Evolutionary conservation across 2,113 vertebrate species (phyloP).

Genomic region (Aspiorhynchus laticeps): DNA sequence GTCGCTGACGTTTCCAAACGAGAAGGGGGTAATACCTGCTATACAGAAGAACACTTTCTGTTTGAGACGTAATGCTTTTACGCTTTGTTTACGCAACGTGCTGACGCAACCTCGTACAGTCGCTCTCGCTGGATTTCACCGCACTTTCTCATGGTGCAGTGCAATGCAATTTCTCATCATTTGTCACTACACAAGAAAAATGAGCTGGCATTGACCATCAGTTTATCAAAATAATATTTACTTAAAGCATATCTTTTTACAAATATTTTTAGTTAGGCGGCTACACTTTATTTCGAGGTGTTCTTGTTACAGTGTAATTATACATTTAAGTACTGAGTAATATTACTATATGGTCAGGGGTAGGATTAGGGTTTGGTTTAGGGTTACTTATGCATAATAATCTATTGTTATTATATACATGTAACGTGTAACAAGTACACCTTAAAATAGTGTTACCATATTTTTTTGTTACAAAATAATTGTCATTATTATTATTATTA

Average conservation of each 20-base stretch:
- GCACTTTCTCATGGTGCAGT: neutral
- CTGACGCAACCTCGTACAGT: neutral
- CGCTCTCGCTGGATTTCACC: neutral
- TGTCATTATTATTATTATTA: too few relatives aligned
- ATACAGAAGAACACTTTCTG: neutral
- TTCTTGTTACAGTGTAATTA: too few relatives aligned
- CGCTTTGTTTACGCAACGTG: neutral
- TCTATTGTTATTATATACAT: too few relatives aligned
- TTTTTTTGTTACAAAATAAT: too few relatives aligned
- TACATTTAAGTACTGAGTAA: too few relatives aligned
- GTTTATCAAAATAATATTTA: neutral
- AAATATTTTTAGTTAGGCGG: neutral
- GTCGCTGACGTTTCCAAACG: neutral
- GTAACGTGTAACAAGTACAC: too few relatives aligned
- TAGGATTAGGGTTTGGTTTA: too few relatives aligned
- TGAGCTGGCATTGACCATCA: neutral
- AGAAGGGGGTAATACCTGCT: neutral
- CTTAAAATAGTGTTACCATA: too few relatives aligned
- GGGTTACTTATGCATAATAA: too few relatives aligned
- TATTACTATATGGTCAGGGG: too few relatives aligned
- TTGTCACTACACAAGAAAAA: neutral
- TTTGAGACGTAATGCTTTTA: neutral
- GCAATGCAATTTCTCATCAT: neutral
- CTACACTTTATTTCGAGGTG: too few relatives aligned
- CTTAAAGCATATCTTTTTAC: neutral